Percentiles rank a stretch among this genome's conserved stretches.
These are phyloP conservation scores for Pterobdella sp. DNA, from an alignment of 2,888 invertebrate species.

Conservation along the genomic window DNA sequence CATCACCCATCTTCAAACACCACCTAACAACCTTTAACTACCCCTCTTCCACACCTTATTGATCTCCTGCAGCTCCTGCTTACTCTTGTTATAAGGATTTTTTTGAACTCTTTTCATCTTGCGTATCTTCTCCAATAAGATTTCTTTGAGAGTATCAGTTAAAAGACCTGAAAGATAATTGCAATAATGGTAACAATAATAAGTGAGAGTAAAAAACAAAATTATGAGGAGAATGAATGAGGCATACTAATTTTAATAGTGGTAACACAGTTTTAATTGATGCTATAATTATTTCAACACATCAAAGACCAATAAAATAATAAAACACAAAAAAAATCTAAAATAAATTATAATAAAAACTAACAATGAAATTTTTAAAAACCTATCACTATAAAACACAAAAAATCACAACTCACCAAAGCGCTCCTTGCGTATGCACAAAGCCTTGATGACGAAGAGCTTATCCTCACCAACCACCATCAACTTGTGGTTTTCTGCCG, in stretches of 20 bases:
- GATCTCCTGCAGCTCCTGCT: constrained; percentile 32
- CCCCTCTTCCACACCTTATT: constrained; percentile 22
- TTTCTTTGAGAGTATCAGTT: constrained; percentile 30
- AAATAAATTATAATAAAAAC: too few species aligned
- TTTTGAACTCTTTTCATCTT: constrained; percentile 31
- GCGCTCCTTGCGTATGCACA: constrained; percentile 29
- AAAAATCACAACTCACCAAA: constrained; percentile 21
- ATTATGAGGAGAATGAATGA: too few species aligned
- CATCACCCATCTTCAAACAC: not conserved
- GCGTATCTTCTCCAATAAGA: constrained; percentile 30
- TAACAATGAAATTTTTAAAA: too few species aligned
- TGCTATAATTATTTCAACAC: too few species aligned
- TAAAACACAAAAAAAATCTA: too few species aligned
- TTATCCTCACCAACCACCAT: constrained; percentile 28
- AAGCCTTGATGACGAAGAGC: constrained; percentile 32
- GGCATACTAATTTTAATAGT: too few species aligned
- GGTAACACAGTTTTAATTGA: too few species aligned
- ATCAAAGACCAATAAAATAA: too few species aligned
- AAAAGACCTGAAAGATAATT: constrained; percentile 32
- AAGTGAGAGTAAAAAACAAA: too few species aligned
- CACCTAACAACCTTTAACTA: not conserved
- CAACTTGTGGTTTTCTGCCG: constrained; percentile 30
- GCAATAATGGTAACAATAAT: too few species aligned
- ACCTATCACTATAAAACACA: too few species aligned
- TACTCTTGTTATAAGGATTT: constrained; percentile 32